Conservation (phyloP, 2,797 vertebrate species). For the Podarcis lilfordi region DNA sequence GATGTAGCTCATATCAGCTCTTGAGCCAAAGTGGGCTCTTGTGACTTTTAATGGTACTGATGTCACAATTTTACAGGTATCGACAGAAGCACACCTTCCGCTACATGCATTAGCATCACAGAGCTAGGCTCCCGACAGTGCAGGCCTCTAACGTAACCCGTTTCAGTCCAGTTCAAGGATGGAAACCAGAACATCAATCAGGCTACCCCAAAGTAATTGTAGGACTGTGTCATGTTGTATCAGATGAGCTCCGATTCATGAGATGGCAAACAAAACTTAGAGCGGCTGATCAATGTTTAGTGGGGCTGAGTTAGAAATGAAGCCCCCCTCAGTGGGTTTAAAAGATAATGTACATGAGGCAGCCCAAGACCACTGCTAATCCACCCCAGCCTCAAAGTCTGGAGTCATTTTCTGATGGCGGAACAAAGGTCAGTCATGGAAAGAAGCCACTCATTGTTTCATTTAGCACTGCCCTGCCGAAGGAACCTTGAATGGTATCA, state of each 20-base stretch:
- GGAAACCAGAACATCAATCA: background rate
- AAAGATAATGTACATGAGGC: background rate
- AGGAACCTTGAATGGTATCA: background rate
- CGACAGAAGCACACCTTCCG: background rate
- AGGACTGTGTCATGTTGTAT: background rate
- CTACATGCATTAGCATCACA: background rate
- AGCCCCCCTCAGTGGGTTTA: background rate
- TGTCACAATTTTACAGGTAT: background rate
- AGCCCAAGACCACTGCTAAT: background rate
- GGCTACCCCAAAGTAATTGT: background rate
- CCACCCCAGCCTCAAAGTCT: background rate
- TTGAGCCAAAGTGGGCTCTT: background rate
- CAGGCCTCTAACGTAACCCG: no score
- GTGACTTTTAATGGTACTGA: no score
- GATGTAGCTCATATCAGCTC: background rate
- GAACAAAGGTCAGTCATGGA: background rate
- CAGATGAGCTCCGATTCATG: background rate
- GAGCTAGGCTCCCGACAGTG: background rate
- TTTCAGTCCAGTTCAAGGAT: background rate
- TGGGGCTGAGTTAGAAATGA: no score
- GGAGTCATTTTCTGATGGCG: background rate
- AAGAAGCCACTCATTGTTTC: background rate
- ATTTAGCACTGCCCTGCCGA: background rate
- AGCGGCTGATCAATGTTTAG: background rate
- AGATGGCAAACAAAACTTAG: background rate